Percentiles rank a stretch among this genome's conserved stretches.
phyloP scores from a whole-genome alignment of 2,797 vertebrate genomes.

The Microchirus variegatus region DNA sequence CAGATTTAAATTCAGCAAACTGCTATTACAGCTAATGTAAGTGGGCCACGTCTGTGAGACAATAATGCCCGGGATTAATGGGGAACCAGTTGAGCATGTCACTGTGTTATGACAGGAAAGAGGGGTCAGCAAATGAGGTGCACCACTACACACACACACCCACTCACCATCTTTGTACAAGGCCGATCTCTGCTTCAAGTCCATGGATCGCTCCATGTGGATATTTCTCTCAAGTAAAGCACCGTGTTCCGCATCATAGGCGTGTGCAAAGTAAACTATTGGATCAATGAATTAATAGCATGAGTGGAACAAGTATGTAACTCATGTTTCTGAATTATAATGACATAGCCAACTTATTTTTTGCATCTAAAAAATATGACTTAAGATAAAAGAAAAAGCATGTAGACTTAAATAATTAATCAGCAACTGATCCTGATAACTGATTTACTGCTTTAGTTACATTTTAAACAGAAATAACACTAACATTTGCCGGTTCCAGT shows the following conservation, averaged over 20 bases:
- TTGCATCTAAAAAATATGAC: too few species aligned
- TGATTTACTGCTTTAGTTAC: too few species aligned
- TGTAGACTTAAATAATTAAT: too few species aligned
- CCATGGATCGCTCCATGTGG: conserved; percentile 84
- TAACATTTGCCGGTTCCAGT: too few species aligned
- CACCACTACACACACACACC: conserved; percentile 81
- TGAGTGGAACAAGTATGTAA: conserved; percentile 36
- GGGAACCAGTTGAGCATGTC: conserved; percentile 61
- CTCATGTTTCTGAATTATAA: background rate
- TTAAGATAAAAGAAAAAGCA: too few species aligned
- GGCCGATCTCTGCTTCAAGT: conserved; percentile 88
- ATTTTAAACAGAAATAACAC: too few species aligned
- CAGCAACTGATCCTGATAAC: too few species aligned
- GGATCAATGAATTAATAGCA: conserved; percentile 82
- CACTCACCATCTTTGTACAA: conserved; percentile 93
- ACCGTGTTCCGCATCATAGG: conserved; percentile 84
- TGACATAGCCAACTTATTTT: too few species aligned
- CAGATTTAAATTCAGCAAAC: conserved; percentile 12
- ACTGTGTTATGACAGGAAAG: conserved; percentile 67
- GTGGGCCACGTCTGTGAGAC: conserved; percentile 31
- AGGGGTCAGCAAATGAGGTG: conserved; percentile 53
- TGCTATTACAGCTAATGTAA: conserved; percentile 28
- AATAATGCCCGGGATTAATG: conserved; percentile 57
- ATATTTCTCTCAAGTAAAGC: conserved; percentile 87
- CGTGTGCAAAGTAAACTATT: conserved; percentile 89